phyloP scores from a whole-genome alignment of 2,797 vertebrate species.

The Coreius guichenoti region DNA sequence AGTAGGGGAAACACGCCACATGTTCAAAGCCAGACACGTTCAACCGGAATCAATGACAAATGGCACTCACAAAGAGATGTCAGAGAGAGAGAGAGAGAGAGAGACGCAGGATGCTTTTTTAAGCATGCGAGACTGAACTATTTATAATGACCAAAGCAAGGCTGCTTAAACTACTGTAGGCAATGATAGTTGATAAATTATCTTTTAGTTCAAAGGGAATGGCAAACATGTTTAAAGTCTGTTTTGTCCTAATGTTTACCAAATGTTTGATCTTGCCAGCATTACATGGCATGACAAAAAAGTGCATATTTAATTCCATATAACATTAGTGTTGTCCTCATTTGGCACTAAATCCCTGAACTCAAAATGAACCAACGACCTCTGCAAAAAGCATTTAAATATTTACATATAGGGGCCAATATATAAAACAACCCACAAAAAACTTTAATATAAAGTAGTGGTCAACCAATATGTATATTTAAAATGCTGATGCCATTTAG shows the following conservation, averaged over 20 bases:
- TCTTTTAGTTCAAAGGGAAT: conserved; percentile 43
- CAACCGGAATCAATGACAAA: conserved; percentile 45
- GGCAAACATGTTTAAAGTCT: conserved; percentile 40
- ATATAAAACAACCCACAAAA: background rate
- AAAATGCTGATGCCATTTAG: background rate
- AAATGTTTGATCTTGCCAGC: conserved; percentile 23
- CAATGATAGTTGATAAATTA: conserved; percentile 40
- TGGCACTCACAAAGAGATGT: conserved; percentile 14
- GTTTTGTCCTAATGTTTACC: background rate
- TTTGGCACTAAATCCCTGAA: conserved; percentile 3
- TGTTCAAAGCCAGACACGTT: conserved; percentile 35
- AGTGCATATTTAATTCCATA: conserved; percentile 3
- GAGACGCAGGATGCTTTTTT: conserved; percentile 11
- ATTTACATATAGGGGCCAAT: background rate
- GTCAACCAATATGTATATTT: background rate
- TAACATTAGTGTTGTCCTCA: conserved; percentile 5
- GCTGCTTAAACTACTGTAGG: conserved; percentile 8
- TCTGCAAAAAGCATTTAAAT: conserved; percentile 30
- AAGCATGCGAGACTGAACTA: background rate
- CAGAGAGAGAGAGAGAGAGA: background rate
- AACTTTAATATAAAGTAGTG: background rate
- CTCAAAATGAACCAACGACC: conserved; percentile 11
- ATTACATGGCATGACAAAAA: conserved; percentile 13
- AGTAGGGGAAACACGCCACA: conserved; percentile 46
- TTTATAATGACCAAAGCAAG: conserved; percentile 30